Percentiles rank a stretch among this genome's conserved stretches.
phyloP scores from a whole-genome alignment of 2,797 vertebrate genomes.

The Sylvilagus floridanus region DNA sequence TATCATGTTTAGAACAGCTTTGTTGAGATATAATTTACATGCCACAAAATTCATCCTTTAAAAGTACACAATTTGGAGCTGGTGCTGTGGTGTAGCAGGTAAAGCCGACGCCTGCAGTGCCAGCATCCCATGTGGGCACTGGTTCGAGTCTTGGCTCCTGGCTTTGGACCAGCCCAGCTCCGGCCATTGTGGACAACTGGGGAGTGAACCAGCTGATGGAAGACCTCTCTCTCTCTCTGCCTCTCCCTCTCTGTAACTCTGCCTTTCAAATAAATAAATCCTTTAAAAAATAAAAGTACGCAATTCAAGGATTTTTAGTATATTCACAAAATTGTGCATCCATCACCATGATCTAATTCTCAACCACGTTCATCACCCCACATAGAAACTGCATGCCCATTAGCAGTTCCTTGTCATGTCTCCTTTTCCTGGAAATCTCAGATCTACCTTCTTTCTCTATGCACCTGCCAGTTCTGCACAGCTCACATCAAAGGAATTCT shows the following conservation, averaged over 20 bases:
- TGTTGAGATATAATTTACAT: background rate
- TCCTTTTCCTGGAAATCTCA: background rate
- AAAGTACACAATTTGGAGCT: too few species aligned
- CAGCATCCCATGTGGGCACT: too few species aligned
- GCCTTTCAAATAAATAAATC: too few species aligned
- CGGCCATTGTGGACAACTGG: too few species aligned
- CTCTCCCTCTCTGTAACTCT: too few species aligned
- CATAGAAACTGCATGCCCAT: background rate
- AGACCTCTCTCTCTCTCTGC: too few species aligned
- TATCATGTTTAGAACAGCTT: background rate
- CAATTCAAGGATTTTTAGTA: background rate
- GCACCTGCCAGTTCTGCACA: background rate
- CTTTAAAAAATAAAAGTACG: too few species aligned
- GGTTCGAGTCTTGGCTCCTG: too few species aligned
- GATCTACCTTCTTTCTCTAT: background rate
- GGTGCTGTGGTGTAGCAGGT: too few species aligned
- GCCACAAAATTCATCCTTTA: background rate
- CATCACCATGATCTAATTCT: background rate
- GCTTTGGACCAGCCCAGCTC: too few species aligned
- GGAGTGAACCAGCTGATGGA: too few species aligned
- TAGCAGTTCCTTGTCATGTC: background rate
- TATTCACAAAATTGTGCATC: background rate
- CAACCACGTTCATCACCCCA: background rate
- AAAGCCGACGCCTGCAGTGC: too few species aligned
- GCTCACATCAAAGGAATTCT: background rate